A percentile compares a stretch with the other conserved stretches of the same genome.
Conservation (phyloP, 2,113 vertebrate genomes). For the Rhinolophus ferrumequinum region DNA sequence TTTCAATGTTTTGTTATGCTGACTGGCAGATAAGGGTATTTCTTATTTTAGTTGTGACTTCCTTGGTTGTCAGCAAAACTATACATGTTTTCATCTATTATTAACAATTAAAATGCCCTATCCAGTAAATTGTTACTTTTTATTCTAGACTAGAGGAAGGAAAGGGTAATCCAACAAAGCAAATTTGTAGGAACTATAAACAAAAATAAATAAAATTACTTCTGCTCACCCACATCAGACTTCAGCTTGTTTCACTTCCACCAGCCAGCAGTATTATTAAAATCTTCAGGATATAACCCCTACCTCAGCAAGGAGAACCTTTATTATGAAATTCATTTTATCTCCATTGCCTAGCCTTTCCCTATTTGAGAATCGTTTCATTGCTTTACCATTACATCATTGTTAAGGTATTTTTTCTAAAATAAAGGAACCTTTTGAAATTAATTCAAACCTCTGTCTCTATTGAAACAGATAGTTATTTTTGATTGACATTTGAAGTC, state of each 20-base stretch:
- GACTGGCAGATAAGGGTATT: neutral
- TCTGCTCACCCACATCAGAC: neutral
- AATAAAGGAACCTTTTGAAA: neutral
- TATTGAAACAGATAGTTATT: slow-evolving; percentile 28
- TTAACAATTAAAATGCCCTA: neutral
- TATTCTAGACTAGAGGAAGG: neutral
- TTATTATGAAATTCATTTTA: neutral
- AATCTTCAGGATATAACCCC: neutral
- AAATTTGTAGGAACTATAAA: neutral
- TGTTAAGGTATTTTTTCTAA: slow-evolving; percentile 31
- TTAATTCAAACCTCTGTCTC: slow-evolving; percentile 11
- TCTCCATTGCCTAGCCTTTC: neutral
- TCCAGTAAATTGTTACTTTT: neutral
- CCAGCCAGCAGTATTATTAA: neutral
- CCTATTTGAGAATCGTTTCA: neutral
- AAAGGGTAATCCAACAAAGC: neutral
- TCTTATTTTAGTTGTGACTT: neutral
- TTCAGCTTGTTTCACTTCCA: neutral
- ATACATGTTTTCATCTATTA: neutral
- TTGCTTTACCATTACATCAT: neutral
- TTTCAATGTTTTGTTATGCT: neutral
- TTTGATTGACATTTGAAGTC: slow-evolving; percentile 30
- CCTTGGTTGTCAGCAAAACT: neutral
- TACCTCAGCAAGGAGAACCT: neutral
- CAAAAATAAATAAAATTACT: neutral